Evolutionary conservation across 1,140 invertebrate species (phyloP), one percentile per base, ranked within the genome.

Genomic region (Cherax quadricarinatus): DNA sequence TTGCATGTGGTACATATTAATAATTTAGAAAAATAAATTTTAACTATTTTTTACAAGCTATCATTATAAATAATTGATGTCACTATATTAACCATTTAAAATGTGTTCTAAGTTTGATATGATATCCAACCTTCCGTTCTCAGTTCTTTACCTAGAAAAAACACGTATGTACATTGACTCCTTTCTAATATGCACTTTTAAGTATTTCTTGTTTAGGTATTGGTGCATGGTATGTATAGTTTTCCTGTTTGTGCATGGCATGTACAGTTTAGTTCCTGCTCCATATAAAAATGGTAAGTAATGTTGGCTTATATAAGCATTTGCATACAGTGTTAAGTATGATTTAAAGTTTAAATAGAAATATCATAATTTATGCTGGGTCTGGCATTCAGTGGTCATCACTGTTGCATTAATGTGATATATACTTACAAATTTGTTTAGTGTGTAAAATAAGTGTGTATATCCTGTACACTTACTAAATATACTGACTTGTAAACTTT

Each of bases 391-490:
- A 41, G 30, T 41, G 30, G 30, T 41, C 30, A 41, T 0, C 30
- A 41, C 30, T 41, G 30, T 41, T 41, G 30, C 30, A 41, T 41
- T 41, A 41, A 41, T 41, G 30, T 41, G 30, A 41, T 41, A 41
- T 41, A 41, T 41, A 41, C 30, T 41, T 41, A 41, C 30, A n/a
- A 10, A 57, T 21, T 62, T 84, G 24, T 53, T 57, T 53, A 14
- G 57, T 60, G n/a, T 30, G 21, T 60, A 30, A 9, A 24, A 57
- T 84, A 84, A 62, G n/a, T 75, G 16, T 84, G 82, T 84, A 84
- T 84, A 84, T 84, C 60, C 7, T 62, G 53, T 84, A 84, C 24
- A 60, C 53, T n/a, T 84, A 84, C 48, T 53, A 53, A 84, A 60
- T 62, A 84, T n/a, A 62, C n/a, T 75, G 48, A 30, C 24, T 75